Conservation (phyloP, 2,888 invertebrate genomes). For the Unio pictorum region DNA sequence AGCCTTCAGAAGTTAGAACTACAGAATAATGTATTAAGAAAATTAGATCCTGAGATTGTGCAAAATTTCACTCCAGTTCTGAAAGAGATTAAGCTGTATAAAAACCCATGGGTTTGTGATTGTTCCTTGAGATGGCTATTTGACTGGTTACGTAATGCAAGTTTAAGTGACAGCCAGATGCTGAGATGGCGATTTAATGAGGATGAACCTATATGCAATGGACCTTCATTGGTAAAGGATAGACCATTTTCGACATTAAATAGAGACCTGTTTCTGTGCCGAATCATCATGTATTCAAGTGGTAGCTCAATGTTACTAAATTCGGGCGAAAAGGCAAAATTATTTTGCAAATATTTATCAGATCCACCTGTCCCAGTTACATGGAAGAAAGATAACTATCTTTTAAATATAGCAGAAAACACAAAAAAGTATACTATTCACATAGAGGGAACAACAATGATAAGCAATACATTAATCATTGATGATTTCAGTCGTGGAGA, state of each 20-base stretch:
- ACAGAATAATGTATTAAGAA: conserved; percentile 55
- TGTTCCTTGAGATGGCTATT: conserved; percentile 60
- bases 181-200: conserved; percentile 48
- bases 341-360: conserved; percentile 56
- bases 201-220: conserved; percentile 47
- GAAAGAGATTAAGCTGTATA: conserved; percentile 47
- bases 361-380: conserved; percentile 50
- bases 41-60: conserved; percentile 43
- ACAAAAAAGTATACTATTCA: conserved; percentile 41
- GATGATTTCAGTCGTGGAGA: conserved; percentile 50
- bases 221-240: conserved; percentile 47
- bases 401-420: conserved; percentile 22
- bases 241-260: conserved; percentile 45
- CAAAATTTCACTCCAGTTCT: conserved; percentile 43
- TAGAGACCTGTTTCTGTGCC: conserved; percentile 52
- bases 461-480: conserved; percentile 44
- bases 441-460: conserved; percentile 26
- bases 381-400: conserved; percentile 49
- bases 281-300: conserved; percentile 56
- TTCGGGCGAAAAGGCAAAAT: conserved; percentile 36
- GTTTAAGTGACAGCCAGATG: conserved; percentile 23
- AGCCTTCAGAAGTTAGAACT: conserved; percentile 50
- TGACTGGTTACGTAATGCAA: conserved; percentile 47
- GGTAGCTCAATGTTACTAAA: conserved; percentile 39
- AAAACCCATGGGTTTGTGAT: conserved; percentile 65